Percentiles rank a stretch among this genome's conserved stretches.
phyloP scores from a whole-genome alignment of 2,888 invertebrate species.

The Epirrhoe alternata region DNA sequence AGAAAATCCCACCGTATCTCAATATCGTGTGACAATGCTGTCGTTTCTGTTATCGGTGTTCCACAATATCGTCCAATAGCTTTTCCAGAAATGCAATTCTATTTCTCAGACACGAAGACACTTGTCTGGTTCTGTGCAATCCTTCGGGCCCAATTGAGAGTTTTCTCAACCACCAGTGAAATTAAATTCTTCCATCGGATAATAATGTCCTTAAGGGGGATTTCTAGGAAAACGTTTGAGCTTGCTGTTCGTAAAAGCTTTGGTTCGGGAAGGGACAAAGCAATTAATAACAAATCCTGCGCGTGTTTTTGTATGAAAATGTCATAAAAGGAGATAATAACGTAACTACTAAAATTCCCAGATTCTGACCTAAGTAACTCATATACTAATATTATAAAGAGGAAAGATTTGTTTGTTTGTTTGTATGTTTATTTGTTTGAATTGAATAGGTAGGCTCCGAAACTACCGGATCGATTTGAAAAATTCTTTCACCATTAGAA shows the following conservation, averaged over 20 bases:
- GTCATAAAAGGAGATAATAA: not conserved
- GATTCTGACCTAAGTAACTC: too few species aligned
- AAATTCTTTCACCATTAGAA: too few species aligned
- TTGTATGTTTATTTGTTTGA: too few species aligned
- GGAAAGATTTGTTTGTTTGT: too few species aligned
- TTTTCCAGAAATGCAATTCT: not conserved
- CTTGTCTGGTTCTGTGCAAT: constrained; percentile 14
- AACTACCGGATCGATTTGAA: too few species aligned
- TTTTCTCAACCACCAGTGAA: constrained; percentile 32
- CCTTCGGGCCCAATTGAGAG: constrained; percentile 28
- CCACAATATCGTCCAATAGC: not conserved
- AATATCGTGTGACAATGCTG: not conserved
- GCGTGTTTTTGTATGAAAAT: not conserved
- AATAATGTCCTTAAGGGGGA: constrained; percentile 30
- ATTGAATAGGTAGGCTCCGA: too few species aligned
- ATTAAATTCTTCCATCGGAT: constrained; percentile 38
- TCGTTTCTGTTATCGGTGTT: not conserved
- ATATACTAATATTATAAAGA: too few species aligned
- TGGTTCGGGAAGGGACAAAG: not conserved
- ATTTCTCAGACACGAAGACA: constrained; percentile 3
- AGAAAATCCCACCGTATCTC: not conserved
- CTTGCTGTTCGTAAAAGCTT: constrained; percentile 3
- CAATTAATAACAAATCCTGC: not conserved
- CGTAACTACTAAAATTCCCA: not conserved
- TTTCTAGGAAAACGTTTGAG: constrained; percentile 1